These are phyloP conservation scores for Odontocolon sp. DNA, from an alignment of 2,888 invertebrate species.

Conservation along the genomic window DNA sequence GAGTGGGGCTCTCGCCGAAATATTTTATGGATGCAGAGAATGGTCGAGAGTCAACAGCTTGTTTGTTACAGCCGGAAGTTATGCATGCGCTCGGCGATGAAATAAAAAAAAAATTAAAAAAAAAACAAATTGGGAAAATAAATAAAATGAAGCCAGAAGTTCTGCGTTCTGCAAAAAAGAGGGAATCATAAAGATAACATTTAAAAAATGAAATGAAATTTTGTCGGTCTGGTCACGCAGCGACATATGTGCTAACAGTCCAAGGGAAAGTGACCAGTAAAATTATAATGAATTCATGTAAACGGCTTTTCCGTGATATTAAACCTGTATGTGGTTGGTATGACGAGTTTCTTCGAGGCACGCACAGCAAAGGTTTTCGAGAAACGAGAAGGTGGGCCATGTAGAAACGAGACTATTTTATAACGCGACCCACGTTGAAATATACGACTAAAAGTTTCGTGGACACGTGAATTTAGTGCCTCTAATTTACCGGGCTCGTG, in stretches of 20 bases:
- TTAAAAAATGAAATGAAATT: conserved; percentile 15
- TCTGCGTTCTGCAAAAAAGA: background rate
- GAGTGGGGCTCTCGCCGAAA: too few species aligned
- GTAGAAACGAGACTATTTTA: conserved; percentile 27
- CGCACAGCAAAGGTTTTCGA: conserved; percentile 16
- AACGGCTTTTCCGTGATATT: conserved; percentile 55
- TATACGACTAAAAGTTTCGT: conserved; percentile 54
- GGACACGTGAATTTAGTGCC: conserved; percentile 54
- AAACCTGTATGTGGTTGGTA: conserved; percentile 26
- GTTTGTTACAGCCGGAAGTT: too few species aligned
- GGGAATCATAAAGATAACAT: too few species aligned
- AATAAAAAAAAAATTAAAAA: conserved; percentile 3
- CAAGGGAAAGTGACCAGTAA: conserved; percentile 1
- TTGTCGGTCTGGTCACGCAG: background rate
- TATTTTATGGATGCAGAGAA: too few species aligned
- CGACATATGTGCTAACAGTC: background rate
- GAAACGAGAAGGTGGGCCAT: background rate
- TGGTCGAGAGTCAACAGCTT: too few species aligned
- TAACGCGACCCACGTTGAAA: conserved; percentile 41
- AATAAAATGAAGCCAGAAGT: background rate
- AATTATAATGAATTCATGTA: conserved; percentile 53
- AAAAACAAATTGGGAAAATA: background rate
- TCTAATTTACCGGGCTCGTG: conserved; percentile 62
- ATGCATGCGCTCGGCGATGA: too few species aligned
- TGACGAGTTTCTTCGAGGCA: background rate